Evolutionary conservation across 2,797 vertebrate species (phyloP).

Genomic region (Tenualosa ilisha): DNA sequence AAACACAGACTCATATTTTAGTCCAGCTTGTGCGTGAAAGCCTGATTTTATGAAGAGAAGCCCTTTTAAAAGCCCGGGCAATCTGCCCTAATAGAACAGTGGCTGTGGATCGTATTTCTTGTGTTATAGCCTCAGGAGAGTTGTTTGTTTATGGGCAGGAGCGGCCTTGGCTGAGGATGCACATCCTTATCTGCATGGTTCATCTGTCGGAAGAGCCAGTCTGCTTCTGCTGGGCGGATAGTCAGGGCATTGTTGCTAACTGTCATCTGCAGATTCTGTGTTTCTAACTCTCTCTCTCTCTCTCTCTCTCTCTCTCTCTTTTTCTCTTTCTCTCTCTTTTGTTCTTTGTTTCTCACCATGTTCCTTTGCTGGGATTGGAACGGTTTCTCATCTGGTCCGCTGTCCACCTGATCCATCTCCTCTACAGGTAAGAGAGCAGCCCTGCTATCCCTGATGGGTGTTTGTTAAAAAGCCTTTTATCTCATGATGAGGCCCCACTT

Average conservation of each 20-base stretch:
- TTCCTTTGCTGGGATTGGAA: not conserved
- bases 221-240: not conserved
- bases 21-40: not conserved
- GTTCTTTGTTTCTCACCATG: not conserved
- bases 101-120: not conserved
- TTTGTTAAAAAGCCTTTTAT: not conserved
- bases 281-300: not conserved
- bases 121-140: not conserved
- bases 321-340: not conserved
- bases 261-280: not conserved
- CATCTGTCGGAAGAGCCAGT: not conserved
- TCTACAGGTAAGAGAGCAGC: not conserved
- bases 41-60: not conserved
- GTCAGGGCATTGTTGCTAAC: not conserved
- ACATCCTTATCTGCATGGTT: not conserved
- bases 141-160: constrained; percentile 7
- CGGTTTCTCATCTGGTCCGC: not conserved
- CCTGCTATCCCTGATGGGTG: not conserved
- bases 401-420: not conserved
- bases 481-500: not conserved
- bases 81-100: not conserved
- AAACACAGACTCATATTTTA: not conserved
- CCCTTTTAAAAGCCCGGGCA: not conserved
- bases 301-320: not conserved
- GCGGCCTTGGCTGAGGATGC: not conserved